Base-by-base conservation (phyloP, 2,797 vertebrate species). In the Hybognathus amarus region DNA sequence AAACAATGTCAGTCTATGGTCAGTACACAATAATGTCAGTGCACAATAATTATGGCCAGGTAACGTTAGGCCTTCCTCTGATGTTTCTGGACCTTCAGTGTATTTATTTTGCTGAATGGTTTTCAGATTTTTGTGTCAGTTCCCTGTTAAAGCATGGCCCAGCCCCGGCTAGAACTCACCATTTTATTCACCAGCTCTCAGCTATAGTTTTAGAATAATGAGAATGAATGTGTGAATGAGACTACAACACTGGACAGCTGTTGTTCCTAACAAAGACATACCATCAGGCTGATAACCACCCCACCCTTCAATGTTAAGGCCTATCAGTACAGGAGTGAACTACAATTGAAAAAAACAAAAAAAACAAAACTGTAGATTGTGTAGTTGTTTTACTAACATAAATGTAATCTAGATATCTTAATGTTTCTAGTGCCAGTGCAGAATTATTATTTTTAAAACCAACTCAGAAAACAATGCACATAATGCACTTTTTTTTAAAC, bases 301-400 rank as follows among this genome's bases (percentile, higher is more conserved):
- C 79, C 80, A 78, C 84, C 79, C 74, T 61, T 66, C 20, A 70
- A 42, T 73, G 30, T 70, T 61, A 78, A 77, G 80, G 73, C 84
- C 73, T 59, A 50, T 15, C 33, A 75, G 36, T 40, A 45, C 24
- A 45, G 24, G 9, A 18, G 3, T 61, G 24, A 45, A 33, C 20
- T n/a, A 33, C 4, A 17, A 80, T 27, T 56, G 24, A 5, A 22
- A n/a, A 78, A 66, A 79, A 6, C 7, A 2, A 66, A 52, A 17
- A 30, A 30, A 30, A 30, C 2, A 30, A 15, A 8, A 8, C 42
- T 45, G 47, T 50, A 50, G 47, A 17, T 42, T 56, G 33, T 61
- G 3, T 17, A 61, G 22, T 54, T 27, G 10, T 24, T 24, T 36
- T 67, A 22, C 2, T 56, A 54, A 27, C 66, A 69, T 7, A 77